Base-by-base conservation (phyloP, 37 sponge, comb jelly and placozoan genomes). In the Bolinopsis microptera region DNA sequence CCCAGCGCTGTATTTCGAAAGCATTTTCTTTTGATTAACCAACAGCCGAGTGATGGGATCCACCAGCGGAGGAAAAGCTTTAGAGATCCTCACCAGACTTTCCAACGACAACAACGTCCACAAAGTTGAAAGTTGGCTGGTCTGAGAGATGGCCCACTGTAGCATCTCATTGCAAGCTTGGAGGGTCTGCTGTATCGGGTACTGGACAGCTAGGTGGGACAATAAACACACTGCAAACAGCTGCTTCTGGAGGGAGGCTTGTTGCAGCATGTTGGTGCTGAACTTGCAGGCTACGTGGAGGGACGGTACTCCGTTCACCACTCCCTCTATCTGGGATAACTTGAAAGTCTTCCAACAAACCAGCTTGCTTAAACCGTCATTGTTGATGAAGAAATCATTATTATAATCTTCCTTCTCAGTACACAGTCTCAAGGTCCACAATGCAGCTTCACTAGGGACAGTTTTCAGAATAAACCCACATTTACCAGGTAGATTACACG, bases 341-440 rank as follows among this genome's bases (percentile, higher is more conserved):
- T 38, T 41, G 48, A 86, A 86, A 28, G 90, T 86, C 61, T 86
- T 40, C 90, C 90, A 86, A 26, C 90, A 86, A 28, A 86, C 90
- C 90, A 86, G 48, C 90, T 86, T 86, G 24, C 90, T 86, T 28
- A 86, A 27, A 30, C 90, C 90, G 30, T 86, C 90, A 48, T 86
- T 86, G 24, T 86, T 86, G 48, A 86, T 86, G 61, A 86, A 86
- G 90, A 86, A 86, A 27, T 86, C 90, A 24, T 86, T 5, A 24
- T 8, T 22, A 70, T 70, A 70, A n/a, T 70, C 74, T 26, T 70
- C 74, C 21, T 70, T 26, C 30, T 22, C 74, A 8, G 74, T 70
- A 22, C 74, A 70, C 25, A 70, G 74, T n/a, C 25, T 70, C 74
- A 70, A 22, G 5, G 1, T 70, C 30, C 74, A 26, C 74, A 70